Evolutionary conservation across 2,113 vertebrate species (phyloP).

Genomic region (Meriones unguiculatus): DNA sequence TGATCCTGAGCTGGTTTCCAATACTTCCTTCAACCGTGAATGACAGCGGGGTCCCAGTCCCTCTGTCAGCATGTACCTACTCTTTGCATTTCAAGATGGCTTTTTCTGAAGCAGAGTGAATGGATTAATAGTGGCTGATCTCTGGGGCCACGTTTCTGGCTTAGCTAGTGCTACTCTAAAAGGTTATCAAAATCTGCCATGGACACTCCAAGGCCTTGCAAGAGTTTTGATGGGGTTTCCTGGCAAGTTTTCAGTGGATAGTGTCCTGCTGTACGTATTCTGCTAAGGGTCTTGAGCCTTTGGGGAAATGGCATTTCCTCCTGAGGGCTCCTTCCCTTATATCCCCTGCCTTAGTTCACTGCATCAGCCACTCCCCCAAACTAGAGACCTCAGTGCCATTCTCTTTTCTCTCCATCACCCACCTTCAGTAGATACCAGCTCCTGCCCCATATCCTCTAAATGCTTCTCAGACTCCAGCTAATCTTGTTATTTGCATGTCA

Average conservation of each 20-base stretch:
- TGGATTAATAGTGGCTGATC: neutral
- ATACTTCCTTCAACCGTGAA: neutral
- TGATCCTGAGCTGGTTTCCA: neutral
- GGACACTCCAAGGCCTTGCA: neutral
- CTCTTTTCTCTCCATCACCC: neutral
- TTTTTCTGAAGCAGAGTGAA: neutral
- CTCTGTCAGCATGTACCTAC: accelerated
- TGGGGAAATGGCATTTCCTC: neutral
- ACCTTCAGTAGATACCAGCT: accelerated
- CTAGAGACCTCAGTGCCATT: neutral
- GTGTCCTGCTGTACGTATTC: no score
- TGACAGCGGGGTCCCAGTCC: neutral
- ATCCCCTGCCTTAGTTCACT: neutral
- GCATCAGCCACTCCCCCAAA: neutral
- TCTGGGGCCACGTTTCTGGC: neutral
- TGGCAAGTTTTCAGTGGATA: neutral
- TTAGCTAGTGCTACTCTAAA: neutral
- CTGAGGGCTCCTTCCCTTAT: neutral
- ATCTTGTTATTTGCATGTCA: neutral
- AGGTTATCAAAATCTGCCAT: no score
- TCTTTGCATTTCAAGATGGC: neutral
- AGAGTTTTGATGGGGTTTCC: neutral
- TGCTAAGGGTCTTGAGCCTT: neutral
- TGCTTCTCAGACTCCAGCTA: neutral
- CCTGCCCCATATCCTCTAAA: neutral